Conservation (phyloP, 2,888 invertebrate genomes). For the Microctonus hyperodae region DNA sequence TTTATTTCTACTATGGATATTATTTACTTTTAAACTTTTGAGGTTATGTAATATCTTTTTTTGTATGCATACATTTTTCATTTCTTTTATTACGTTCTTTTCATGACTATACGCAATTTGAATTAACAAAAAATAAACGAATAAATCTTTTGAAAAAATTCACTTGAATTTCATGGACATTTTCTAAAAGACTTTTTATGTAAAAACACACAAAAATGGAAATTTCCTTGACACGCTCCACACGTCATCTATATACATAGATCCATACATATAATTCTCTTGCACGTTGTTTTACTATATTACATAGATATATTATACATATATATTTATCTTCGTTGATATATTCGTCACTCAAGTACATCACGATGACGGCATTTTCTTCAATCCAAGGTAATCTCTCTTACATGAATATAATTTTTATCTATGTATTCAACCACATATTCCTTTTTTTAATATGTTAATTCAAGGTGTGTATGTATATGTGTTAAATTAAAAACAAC, state of each 20-base stretch:
- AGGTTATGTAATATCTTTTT: neutral
- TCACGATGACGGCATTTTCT: constrained; percentile 2
- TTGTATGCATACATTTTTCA: neutral
- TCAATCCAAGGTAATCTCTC: neutral
- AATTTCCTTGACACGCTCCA: neutral
- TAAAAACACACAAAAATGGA: neutral
- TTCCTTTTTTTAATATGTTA: neutral
- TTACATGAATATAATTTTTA: constrained; percentile 1
- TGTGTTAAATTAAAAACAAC: constrained; percentile 1
- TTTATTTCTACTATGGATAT: neutral
- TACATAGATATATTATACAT: too few species aligned
- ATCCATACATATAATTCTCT: too few species aligned
- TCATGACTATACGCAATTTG: neutral
- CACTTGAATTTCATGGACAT: neutral
- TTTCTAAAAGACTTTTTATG: neutral
- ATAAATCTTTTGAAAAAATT: neutral
- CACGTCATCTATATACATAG: neutral
- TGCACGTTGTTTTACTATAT: too few species aligned
- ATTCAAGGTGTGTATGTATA: neutral
- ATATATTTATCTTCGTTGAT: neutral
- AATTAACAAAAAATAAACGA: neutral
- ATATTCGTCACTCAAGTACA: constrained; percentile 2
- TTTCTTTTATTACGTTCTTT: neutral
- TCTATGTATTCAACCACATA: neutral
- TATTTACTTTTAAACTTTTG: neutral